Evolutionary conservation across 1,140 invertebrate genomes (phyloP).

Genomic region (Formica selysi): DNA sequence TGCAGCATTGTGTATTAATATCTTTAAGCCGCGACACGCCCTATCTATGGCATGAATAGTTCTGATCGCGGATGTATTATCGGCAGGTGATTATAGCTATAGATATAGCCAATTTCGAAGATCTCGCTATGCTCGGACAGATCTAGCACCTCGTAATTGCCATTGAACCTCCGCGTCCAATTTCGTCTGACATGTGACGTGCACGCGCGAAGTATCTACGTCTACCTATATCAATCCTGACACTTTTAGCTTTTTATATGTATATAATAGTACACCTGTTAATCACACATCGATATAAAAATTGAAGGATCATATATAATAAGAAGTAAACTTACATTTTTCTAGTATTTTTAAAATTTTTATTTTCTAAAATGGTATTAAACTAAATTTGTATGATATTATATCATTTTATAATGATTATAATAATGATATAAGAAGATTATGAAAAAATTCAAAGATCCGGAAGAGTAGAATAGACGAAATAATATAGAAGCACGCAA

Average conservation of each 20-base stretch:
- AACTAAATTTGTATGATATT: no score
- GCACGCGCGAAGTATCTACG: not conserved
- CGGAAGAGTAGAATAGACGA: not conserved
- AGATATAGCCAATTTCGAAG: slow-evolving; percentile 43
- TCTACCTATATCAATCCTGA: not conserved
- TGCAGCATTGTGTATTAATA: not conserved
- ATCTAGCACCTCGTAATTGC: slow-evolving; percentile 20
- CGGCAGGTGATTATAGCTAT: slow-evolving; percentile 17
- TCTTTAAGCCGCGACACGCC: not conserved
- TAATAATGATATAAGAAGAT: not conserved
- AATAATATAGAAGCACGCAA: no score
- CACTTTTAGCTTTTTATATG: not conserved
- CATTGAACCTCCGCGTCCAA: slow-evolving; percentile 9
- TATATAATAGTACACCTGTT: not conserved
- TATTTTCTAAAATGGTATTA: no score
- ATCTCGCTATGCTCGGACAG: not conserved
- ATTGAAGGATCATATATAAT: no score
- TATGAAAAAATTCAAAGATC: not conserved
- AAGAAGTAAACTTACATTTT: not conserved
- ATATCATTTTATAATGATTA: not conserved
- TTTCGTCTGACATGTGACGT: slow-evolving; percentile 27
- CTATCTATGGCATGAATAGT: slow-evolving; percentile 17
- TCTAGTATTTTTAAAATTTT: no score
- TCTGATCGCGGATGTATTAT: slow-evolving; percentile 15
- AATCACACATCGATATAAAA: not conserved